Evolutionary conservation across 2,888 invertebrate genomes (phyloP), one percentile per base, ranked within the genome.

Genomic region (Thymelicus sylvestris): DNA sequence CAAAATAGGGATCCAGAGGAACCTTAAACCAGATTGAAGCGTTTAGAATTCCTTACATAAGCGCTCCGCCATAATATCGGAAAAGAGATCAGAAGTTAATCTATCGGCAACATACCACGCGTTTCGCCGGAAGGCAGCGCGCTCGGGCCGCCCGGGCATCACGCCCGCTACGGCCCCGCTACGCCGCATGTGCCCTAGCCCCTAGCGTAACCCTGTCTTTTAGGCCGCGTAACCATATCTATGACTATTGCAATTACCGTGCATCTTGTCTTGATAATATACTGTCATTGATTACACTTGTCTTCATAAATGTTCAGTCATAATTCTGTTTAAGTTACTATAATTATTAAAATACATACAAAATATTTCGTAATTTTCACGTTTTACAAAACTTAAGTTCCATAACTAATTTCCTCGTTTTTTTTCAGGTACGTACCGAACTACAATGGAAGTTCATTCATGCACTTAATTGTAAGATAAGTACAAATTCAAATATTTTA

Each of bases 21-120:
- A 86, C 83, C 85, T 89, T 87, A 89, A 90, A 89, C 88, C 87
- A 90, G 88, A 92, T 92, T 90, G 92, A 87, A 89, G 86, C 83
- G 89, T 87, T 89, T 90, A 90, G 90, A 91, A 92, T 92, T 91
- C 90, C 91, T 91, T 91, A 90, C 88, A 91, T 90, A 92, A 91
- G 88, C 88, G 85, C 83, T 87, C 82, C 83, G 90, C 89, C 89
- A 89, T 92, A 91, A 92, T 93, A 93, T 93, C 92, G 91, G 91
- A 90, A 92, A 93, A 92, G 92, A 93, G 92, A 93, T 92, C 93
- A 93, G 92, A 92, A 93, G 92, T 93, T 93, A 93, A 93, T 93
- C 92, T 93, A 93, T 92, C 91, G 92, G 92, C 91, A 93, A 92
- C 92, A 92, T 92, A 92, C 91, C 89, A 88, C 86, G 92, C 90